A percentile compares a stretch with the other conserved stretches of the same genome.
phyloP scores from a whole-genome alignment of 2,888 invertebrate species.

The Melolontha melolontha region DNA sequence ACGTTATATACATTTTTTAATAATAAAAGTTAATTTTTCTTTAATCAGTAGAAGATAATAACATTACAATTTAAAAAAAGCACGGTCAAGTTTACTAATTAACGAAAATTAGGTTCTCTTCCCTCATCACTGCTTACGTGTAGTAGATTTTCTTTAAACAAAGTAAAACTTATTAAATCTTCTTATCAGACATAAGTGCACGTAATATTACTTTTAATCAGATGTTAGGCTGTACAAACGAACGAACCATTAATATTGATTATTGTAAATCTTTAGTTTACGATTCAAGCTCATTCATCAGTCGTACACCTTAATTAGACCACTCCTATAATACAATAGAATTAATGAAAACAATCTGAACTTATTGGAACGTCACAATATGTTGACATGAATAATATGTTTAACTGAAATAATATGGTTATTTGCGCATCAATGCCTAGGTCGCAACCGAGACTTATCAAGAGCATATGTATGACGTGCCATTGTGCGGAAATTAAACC shows the following conservation, averaged over 20 bases:
- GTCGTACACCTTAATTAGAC: slow-evolving; percentile 41
- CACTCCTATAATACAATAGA: slow-evolving; percentile 43
- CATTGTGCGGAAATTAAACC: slow-evolving; percentile 17
- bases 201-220: slow-evolving; percentile 15
- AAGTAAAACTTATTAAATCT: slow-evolving; percentile 12
- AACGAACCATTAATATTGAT: slow-evolving; percentile 30
- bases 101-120: not conserved
- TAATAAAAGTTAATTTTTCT: too few species aligned
- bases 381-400: slow-evolving; percentile 50
- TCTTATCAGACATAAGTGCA: slow-evolving; percentile 10
- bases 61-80: too few species aligned
- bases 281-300: slow-evolving; percentile 40
- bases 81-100: too few species aligned
- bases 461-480: slow-evolving; percentile 43
- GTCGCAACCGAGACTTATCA: slow-evolving; percentile 51
- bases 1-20: too few species aligned
- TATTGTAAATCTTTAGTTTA: slow-evolving; percentile 27
- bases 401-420: slow-evolving; percentile 51
- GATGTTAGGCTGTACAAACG: slow-evolving; percentile 11
- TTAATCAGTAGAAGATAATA: too few species aligned
- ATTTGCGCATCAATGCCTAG: slow-evolving; percentile 57
- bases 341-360: slow-evolving; percentile 42
- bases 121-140: not conserved
- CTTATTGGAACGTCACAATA: slow-evolving; percentile 47
- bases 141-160: slow-evolving; percentile 4